Evolutionary conservation across 2,113 vertebrate genomes (phyloP), one percentile per base, ranked within the genome.

Genomic region (Stictonetta naevosa): DNA sequence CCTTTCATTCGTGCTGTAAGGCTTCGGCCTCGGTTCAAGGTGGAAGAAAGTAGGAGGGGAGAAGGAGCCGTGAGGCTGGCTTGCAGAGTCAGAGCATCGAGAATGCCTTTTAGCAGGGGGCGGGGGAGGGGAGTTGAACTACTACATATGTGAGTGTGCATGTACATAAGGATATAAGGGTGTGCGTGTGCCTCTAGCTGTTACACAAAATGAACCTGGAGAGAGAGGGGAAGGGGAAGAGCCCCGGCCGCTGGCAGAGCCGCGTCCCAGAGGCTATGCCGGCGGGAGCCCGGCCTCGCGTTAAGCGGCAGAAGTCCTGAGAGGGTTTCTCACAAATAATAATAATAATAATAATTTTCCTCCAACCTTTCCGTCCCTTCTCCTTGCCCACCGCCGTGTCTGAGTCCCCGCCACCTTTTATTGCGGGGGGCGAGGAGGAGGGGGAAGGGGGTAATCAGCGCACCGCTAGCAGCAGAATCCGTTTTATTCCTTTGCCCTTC

Each of bases 281-380:
- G 46, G 8, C 4, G 10, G 29, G 44, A 66, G n/a, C 28, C 14
- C 9, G 2, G 26, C 7, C 8, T 4, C 3, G 2, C 23, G 2
- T 13, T 21, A 31, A 60, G 58, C 0, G 6, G 6, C 42, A 29
- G 3, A 44, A 73, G 5, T 13, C 34, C 36, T 8, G 74, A 58
- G 10, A 3, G 29, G 1, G 7, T 31, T 92, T n/a, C 7, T 11
- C 1, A 9, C 40, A 20, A 46, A 46, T 18, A 46, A 19, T 46
- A 42, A 42, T 42, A 42, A 42, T 42, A 42, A 42, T 42, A 42
- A 42, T 44, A 17, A 44, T 44, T 23, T 25, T 50, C 56, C 9
- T 13, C 29, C 19, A n/a, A 13, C 33, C 18, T 17, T 59, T n/a
- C 8, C 18, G 36, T 18, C 21, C 23, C 10, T 14, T 44, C 21